phyloP scores from a whole-genome alignment of 1,140 invertebrate genomes.

The Drosophila nasuta region DNA sequence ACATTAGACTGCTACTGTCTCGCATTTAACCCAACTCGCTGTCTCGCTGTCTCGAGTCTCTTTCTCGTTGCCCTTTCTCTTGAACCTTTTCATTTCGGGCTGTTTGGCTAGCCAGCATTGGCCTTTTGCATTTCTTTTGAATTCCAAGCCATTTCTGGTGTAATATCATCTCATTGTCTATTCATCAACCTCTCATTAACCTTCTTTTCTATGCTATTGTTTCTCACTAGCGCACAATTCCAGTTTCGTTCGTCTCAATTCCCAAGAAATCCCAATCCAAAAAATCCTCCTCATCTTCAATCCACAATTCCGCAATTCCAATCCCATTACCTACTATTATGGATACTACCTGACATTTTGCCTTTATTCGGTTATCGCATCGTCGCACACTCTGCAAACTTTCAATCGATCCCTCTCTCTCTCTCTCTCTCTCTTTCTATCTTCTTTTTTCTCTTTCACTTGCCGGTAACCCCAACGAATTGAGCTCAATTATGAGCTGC shows the following conservation, averaged over 20 bases:
- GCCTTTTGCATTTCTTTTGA: slow-evolving; percentile 8
- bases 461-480: slow-evolving; percentile 30
- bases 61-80: background rate
- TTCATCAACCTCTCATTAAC: slow-evolving; percentile 47
- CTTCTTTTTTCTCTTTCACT: slow-evolving; percentile 6
- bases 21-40: background rate
- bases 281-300: background rate
- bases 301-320: slow-evolving; percentile 14
- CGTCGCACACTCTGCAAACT: slow-evolving; percentile 49
- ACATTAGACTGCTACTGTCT: slow-evolving; percentile 1
- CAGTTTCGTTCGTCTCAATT: background rate
- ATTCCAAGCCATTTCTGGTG: slow-evolving; percentile 9
- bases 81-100: slow-evolving; percentile 8
- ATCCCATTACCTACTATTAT: slow-evolving; percentile 47
- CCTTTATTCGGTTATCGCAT: slow-evolving; percentile 55
- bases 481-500: slow-evolving; percentile 77
- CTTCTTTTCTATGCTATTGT: slow-evolving; percentile 34
- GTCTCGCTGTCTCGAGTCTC: background rate
- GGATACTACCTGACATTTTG: slow-evolving; percentile 44
- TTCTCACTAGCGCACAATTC: slow-evolving; percentile 24
- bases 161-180: slow-evolving; percentile 50
- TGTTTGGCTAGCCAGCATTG: background rate
- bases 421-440: background rate
- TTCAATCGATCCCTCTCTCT: slow-evolving; percentile 4
- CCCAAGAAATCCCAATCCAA: background rate